Evolutionary conservation across 2,797 vertebrate genomes (phyloP), one percentile per base, ranked within the genome.

Genomic region (Kryptopterus vitreolus): DNA sequence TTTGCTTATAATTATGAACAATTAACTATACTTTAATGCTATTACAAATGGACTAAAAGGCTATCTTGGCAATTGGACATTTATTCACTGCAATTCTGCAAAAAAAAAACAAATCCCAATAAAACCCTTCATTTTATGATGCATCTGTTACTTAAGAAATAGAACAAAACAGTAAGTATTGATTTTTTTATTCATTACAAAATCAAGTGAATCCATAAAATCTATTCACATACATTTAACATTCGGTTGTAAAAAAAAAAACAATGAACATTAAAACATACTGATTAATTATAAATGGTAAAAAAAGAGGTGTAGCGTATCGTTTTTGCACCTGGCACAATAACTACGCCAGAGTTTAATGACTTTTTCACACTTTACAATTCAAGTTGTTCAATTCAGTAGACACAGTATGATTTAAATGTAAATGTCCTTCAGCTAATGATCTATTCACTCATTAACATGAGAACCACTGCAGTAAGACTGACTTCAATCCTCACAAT

Each of bases 131-230:
- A 29, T 48, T 48, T 68, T 68, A n/a, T 16, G n/a, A 46, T 48
- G n/a, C 24, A 48, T 68, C 20, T 69, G 46, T 29, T 29, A 65
- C 22, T 16, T 48, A 61, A 53, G 52, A 73, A 63, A 16, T 2
- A 16, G 24, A 74, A 35, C 13, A 68, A 4, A 74, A n/a, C 26
- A 78, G 43, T 72, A 57, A 16, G 77, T 76, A 88, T 89, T 87
- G 86, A 11, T 5, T 79, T 85, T 78, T 93, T 94, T 94, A 92
- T 93, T 94, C 81, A 84, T 92, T 91, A 92, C 83, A 93, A 94
- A 93, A 91, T 85, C 86, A 88, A 83, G 89, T 84, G 35, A 81
- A 91, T 85, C 85, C 83, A 87, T 88, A 90, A 90, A 88, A 91
- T 81, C 12, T 53, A 52, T 71, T 53, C 20, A 85, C 78, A 74